Evolutionary conservation across 2,113 vertebrate species (phyloP).

Genomic region (Calypte anna): DNA sequence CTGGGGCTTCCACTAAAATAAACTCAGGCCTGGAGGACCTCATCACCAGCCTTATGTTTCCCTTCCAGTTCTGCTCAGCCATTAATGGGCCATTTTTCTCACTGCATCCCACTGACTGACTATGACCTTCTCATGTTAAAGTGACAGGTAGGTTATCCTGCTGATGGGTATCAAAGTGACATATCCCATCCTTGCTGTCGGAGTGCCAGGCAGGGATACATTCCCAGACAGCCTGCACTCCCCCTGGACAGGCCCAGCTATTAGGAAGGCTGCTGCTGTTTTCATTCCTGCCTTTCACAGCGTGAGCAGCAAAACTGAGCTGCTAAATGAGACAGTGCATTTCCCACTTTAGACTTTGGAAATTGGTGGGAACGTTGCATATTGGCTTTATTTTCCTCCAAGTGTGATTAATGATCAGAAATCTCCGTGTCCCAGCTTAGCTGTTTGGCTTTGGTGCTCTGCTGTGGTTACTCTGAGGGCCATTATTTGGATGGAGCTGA

Average conservation of each 20-base stretch:
- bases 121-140: constrained; percentile 64
- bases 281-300: neutral
- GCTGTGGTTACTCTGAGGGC: neutral
- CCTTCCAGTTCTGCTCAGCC: neutral
- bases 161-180: constrained; percentile 21
- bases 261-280: neutral
- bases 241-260: neutral
- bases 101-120: constrained; percentile 6
- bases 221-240: constrained; percentile 23
- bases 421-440: neutral
- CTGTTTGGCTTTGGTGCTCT: neutral
- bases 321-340: neutral
- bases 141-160: neutral
- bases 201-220: neutral
- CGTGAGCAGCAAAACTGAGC: neutral
- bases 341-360: neutral
- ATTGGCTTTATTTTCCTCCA: neutral
- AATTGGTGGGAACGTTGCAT: neutral
- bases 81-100: constrained; percentile 57
- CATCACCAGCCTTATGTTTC: neutral
- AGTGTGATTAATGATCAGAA: constrained; percentile 28
- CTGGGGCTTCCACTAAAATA: neutral
- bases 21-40: neutral
- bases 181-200: constrained; percentile 18
- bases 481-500: neutral